phyloP scores from a whole-genome alignment of 2,888 invertebrate species.

The Rhagophthalmus giganteus region DNA sequence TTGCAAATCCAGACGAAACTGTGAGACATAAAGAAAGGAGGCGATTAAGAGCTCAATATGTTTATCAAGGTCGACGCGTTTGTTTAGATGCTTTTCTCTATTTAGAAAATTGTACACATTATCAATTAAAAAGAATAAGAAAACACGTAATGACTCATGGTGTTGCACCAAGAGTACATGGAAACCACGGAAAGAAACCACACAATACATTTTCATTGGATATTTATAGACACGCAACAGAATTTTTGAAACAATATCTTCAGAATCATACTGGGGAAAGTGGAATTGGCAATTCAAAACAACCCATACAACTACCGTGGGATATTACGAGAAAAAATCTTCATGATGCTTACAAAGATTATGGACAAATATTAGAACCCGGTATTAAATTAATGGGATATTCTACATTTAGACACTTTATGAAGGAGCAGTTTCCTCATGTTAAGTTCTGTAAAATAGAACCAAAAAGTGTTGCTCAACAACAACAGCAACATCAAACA shows the following conservation, averaged over 20 bases:
- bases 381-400: slow-evolving; percentile 78
- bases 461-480: slow-evolving; percentile 60
- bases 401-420: slow-evolving; percentile 77
- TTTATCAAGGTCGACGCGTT: slow-evolving; percentile 76
- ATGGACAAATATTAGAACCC: slow-evolving; percentile 70
- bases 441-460: slow-evolving; percentile 69
- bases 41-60: slow-evolving; percentile 73
- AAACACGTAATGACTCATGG: slow-evolving; percentile 80
- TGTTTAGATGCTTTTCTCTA: slow-evolving; percentile 79
- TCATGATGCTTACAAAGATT: slow-evolving; percentile 74
- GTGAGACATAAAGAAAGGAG: slow-evolving; percentile 73
- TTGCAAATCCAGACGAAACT: slow-evolving; percentile 74
- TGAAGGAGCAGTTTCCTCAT: slow-evolving; percentile 80
- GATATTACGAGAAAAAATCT: slow-evolving; percentile 70
- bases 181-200: slow-evolving; percentile 78
- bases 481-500: slow-evolving; percentile 54
- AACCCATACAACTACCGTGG: slow-evolving; percentile 59
- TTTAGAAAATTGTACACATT: slow-evolving; percentile 78
- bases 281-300: slow-evolving; percentile 58
- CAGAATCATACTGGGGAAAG: slow-evolving; percentile 65
- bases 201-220: slow-evolving; percentile 79
- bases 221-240: slow-evolving; percentile 76
- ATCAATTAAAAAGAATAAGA: slow-evolving; percentile 75
- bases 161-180: slow-evolving; percentile 76
- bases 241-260: slow-evolving; percentile 73